A percentile compares a stretch with the other conserved stretches of the same genome.
Conservation (phyloP, 2,888 invertebrate species). For the Dusona sp. region DNA sequence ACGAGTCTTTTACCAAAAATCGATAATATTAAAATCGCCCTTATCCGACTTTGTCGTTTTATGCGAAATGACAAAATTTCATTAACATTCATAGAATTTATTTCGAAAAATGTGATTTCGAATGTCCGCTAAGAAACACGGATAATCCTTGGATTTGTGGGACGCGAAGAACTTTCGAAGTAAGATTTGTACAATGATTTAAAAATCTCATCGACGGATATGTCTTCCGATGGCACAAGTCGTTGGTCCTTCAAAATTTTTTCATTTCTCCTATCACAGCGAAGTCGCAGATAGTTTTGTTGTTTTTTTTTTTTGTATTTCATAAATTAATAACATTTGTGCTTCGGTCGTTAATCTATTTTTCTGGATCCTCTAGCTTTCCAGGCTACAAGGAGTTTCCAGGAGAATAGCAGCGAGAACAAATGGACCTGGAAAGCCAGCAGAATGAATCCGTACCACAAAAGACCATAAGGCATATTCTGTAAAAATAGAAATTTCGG, state of each 20-base stretch:
- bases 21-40: not conserved
- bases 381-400: slow-evolving; percentile 94
- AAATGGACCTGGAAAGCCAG: slow-evolving; percentile 95
- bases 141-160: slow-evolving; percentile 59
- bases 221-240: slow-evolving; percentile 54
- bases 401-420: slow-evolving; percentile 94
- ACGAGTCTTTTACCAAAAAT: not conserved
- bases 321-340: slow-evolving; percentile 65
- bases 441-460: slow-evolving; percentile 96
- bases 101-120: slow-evolving; percentile 62
- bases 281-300: slow-evolving; percentile 42
- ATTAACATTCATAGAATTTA: slow-evolving; percentile 62
- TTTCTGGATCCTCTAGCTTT: slow-evolving; percentile 91
- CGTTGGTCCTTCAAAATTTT: slow-evolving; percentile 25
- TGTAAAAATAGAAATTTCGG: slow-evolving; percentile 81
- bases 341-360: slow-evolving; percentile 86
- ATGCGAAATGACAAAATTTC: slow-evolving; percentile 29
- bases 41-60: not conserved
- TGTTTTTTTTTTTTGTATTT: slow-evolving; percentile 45
- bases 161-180: slow-evolving; percentile 40
- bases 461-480: slow-evolving; percentile 95
- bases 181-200: slow-evolving; percentile 34
- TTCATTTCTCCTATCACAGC: slow-evolving; percentile 33
- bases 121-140: slow-evolving; percentile 47
- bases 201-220: slow-evolving; percentile 55